phyloP scores from a whole-genome alignment of 1,140 invertebrate genomes.

The Schlechtendalia chinensis region DNA sequence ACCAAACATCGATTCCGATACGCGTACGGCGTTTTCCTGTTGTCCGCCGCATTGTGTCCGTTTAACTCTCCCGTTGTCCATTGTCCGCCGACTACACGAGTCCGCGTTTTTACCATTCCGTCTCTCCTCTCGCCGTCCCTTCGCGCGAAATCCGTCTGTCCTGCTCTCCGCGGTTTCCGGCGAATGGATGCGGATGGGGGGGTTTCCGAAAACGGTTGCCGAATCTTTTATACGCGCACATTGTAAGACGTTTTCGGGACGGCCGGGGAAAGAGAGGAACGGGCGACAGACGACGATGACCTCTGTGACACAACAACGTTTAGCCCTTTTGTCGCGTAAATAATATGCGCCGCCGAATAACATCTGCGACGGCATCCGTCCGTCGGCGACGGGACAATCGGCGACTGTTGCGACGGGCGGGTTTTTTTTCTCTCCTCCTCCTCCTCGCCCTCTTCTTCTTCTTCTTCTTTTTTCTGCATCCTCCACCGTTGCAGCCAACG shows the following conservation, averaged over 20 bases:
- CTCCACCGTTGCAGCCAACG: too few species aligned
- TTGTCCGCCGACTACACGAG: not conserved
- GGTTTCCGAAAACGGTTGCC: conserved; percentile 27
- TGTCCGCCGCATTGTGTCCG: conserved; percentile 24
- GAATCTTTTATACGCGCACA: not conserved
- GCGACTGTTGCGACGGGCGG: too few species aligned
- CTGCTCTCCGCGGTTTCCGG: too few species aligned
- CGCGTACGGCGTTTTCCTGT: not conserved
- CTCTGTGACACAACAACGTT: conserved; percentile 43
- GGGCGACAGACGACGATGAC: conserved; percentile 45
- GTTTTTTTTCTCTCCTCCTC: too few species aligned
- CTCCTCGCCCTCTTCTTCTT: too few species aligned
- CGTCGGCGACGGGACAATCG: not conserved
- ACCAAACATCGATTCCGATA: conserved; percentile 43
- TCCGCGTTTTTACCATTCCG: too few species aligned
- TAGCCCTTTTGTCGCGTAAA: conserved; percentile 49
- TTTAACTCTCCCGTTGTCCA: conserved; percentile 4
- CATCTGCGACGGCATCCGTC: conserved; percentile 40
- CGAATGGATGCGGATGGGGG: too few species aligned
- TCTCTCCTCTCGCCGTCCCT: too few species aligned
- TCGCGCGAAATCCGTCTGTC: too few species aligned
- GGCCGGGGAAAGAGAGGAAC: too few species aligned
- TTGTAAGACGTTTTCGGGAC: conserved; percentile 27
- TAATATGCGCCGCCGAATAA: conserved; percentile 38
- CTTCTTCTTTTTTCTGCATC: too few species aligned